Evolutionary conservation across 2,113 vertebrate genomes (phyloP), one percentile per base, ranked within the genome.

Genomic region (Solea solea): DNA sequence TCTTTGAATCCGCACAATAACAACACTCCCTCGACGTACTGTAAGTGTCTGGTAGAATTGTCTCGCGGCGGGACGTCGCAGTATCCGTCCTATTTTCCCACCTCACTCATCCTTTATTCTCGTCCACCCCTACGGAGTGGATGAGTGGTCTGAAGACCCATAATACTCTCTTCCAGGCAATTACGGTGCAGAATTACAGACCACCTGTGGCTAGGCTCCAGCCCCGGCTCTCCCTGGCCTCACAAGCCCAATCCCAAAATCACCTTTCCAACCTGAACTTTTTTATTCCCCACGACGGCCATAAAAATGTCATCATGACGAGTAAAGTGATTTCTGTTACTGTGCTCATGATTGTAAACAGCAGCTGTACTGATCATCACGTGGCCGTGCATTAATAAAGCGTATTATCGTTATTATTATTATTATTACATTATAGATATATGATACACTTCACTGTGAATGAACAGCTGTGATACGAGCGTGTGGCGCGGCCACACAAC

Each of bases 101-200:
- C 83, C 81, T 82, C 83, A 34, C 84, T 90, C 85, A 77, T 75
- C 86, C 89, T 89, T 91, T 93, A 88, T 82, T 86, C 83, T 80
- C 14, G 82, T 72, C 81, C 81, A 84, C 90, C 91, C 93, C 91
- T 89, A 91, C 90, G 9, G 93, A 82, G 92, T 74, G 69, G 84
- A 88, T 90, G 92, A 91, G 90, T 90, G 90, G 85, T 88, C 89
- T 84, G 80, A 91, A 89, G 89, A 87, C 87, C 88, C 86, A 76
- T 78, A 89, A 86, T 87, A 85, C 91, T 90, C 91, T 93, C 90
- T 89, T 76, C 83, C 53, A 75, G 80, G 90, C 92, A 93, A 94
- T 94, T 94, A 94, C 51, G 49, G 86, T 60, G 70, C 82, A 88
- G 84, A 93, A 93, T 91, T 93, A 93, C 90, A 69, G 90, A 91